Evolutionary conservation across 2,888 invertebrate species (phyloP), one percentile per base, ranked within the genome.

Genomic region (Physocephala rufipes): DNA sequence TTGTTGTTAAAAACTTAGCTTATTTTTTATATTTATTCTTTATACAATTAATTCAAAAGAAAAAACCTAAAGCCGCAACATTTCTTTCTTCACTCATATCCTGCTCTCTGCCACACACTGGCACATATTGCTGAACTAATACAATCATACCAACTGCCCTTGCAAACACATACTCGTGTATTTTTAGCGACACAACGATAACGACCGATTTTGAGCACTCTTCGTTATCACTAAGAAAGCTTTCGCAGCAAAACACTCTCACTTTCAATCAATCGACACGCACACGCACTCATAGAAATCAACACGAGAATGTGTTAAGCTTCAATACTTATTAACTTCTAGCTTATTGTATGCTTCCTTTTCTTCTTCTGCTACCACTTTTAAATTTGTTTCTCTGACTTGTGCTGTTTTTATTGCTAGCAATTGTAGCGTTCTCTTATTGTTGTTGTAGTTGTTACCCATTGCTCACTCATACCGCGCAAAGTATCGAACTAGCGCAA

Each of bases 181-280:
- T n/a, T 28, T 61, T 26, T 61, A 19, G 30, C 19, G 13, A 16
- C 28, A 3, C 30, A 62, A 26, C 26, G n/a, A 28, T 12, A 26
- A 62, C 12, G 21, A 49, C 19, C 53, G 19, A 2, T 21, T 4
- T 12, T 9, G 4, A 53, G 16, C 53, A 0, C 53, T 53, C 21
- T 53, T 21, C 24, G 21, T 53, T 36, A 36, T 2, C 12, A 5
- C 2, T 21, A 19, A 1, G 21, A 9, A 53, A 53, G n/a, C 21
- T 21, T 53, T 21, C 21, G 53, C 53, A 49, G 9, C 28, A 49
- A 28, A 24, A 12, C 45, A 65, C 65, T 65, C 65, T 65, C 65
- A 24, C 65, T 65, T 65, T 64, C 49, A 30, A 26, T 1, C 21
- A 19, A 49, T n/a, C 49, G 16, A 49, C 49, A 49, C 3, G 5